phyloP scores from a whole-genome alignment of 1,140 invertebrate genomes.

The Ceratosolen solmsi region DNA sequence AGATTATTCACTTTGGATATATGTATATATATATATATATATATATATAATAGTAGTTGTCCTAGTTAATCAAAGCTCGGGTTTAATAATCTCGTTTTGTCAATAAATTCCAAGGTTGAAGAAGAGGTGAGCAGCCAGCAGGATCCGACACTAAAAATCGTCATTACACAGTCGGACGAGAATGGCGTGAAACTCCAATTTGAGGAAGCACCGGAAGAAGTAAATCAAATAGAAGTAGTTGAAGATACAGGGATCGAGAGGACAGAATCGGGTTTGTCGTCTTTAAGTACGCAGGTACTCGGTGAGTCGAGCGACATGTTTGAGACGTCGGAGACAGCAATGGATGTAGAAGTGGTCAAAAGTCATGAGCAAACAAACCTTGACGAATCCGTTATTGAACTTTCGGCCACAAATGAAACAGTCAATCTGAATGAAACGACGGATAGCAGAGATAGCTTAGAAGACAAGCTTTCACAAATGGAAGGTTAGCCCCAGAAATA shows the following conservation, averaged over 20 bases:
- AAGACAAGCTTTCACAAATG: constrained; percentile 71
- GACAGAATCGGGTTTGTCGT: constrained; percentile 51
- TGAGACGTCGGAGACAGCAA: constrained; percentile 56
- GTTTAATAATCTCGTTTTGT: background rate
- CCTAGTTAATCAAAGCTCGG: background rate
- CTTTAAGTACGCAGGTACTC: constrained; percentile 58
- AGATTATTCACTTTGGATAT: too few relatives aligned
- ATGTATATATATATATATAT: too few relatives aligned
- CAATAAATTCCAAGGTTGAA: constrained; percentile 9
- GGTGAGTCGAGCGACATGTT: constrained; percentile 64
- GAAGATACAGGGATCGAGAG: constrained; percentile 12
- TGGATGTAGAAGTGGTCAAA: constrained; percentile 56
- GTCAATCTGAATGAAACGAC: constrained; percentile 67
- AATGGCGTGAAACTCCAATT: constrained; percentile 34
- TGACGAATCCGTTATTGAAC: constrained; percentile 62
- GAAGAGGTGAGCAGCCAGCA: constrained; percentile 22
- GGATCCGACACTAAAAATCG: constrained; percentile 26
- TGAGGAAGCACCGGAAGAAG: constrained; percentile 20
- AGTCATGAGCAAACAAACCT: constrained; percentile 33
- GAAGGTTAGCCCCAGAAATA: constrained; percentile 59
- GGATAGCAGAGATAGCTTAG: constrained; percentile 70
- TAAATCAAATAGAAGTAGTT: constrained; percentile 1
- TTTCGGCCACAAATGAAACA: constrained; percentile 59
- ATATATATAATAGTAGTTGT: background rate
- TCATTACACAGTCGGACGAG: constrained; percentile 41